Percentiles rank a stretch among this genome's conserved stretches.
Conservation (phyloP, 2,113 vertebrate species). For the Semicossyphus pulcher region DNA sequence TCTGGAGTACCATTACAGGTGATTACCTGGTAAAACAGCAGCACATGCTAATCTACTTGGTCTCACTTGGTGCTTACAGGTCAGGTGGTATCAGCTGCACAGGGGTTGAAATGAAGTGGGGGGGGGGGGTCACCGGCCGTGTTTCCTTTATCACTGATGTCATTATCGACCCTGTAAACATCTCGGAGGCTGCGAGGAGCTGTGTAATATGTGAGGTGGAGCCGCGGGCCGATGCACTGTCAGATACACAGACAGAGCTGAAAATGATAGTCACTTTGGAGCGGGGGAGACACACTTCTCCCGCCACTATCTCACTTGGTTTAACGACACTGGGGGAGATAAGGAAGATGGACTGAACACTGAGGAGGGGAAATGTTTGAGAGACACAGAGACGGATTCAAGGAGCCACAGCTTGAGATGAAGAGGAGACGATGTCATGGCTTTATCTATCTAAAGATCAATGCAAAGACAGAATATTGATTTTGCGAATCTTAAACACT, state of each 20-base stretch:
- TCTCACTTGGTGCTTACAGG: constrained; percentile 53
- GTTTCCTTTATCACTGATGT: constrained; percentile 64
- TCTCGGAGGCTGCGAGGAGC: constrained; percentile 44
- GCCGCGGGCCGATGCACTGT: constrained; percentile 59
- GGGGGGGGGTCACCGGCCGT: background rate
- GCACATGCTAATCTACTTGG: constrained; percentile 38
- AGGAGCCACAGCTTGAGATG: constrained; percentile 38
- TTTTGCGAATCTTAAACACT: background rate
- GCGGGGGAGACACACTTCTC: constrained; percentile 52
- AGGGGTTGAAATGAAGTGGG: background rate
- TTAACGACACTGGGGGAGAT: constrained; percentile 58
- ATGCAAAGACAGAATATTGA: constrained; percentile 24
- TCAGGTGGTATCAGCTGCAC: constrained; percentile 35
- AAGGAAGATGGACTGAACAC: constrained; percentile 60
- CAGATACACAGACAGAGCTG: constrained; percentile 62
- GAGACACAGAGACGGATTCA: constrained; percentile 44
- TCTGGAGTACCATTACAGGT: constrained; percentile 50
- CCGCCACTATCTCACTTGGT: constrained; percentile 57
- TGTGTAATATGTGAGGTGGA: constrained; percentile 54
- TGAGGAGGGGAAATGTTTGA: constrained; percentile 12
- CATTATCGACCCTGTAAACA: constrained; percentile 72
- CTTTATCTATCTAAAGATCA: constrained; percentile 24
- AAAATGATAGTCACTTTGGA: constrained; percentile 64
- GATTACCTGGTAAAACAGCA: constrained; percentile 55
- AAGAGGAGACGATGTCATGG: constrained; percentile 13